Base-by-base conservation (phyloP, 2,888 invertebrate genomes). In the Drosophila algonquin region DNA sequence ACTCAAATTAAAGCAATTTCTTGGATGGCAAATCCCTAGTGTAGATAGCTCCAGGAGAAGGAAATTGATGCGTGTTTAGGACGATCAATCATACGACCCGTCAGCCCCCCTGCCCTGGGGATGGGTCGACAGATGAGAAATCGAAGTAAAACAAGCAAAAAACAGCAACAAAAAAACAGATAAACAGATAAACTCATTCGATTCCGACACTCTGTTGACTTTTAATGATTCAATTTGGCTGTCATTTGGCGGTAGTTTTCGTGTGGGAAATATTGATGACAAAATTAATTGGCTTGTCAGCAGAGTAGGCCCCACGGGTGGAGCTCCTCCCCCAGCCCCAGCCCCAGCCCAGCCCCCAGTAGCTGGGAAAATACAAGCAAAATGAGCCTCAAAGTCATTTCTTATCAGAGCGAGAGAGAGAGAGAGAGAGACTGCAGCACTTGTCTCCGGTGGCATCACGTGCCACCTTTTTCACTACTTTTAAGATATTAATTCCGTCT, bases 221-320 rank as follows among this genome's bases (percentile, higher is more conserved):
- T 80, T 77, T 75, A 81, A 81, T 84, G 79, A 76, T 77, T 87
- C 81, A 84, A 81, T 87, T 84, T 76, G 21, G 76, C 57, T 76
- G 78, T 79, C 81, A 71, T 62, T 58, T 56, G 46, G 70, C 63
- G 71, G 72, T 71, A 45, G 63, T 75, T 71, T 74, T 40, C 40
- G 40, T 40, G 73, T 63, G 61, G 71, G 54, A 72, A 75, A 73
- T 79, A 85, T 83, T 84, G 87, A 81, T 83, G 80, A 60, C 73
- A 63, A 80, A 84, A 84, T 84, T 82, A 84, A 87, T 85, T 82
- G 77, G 79, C 74, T 81, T 84, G 87, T 84, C 74, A 73, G 74
- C 74, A 72, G 74, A 69, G 59, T 59, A 48, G 76, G 53, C 53
- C 63, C 18, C 46, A 59, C 40, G 40, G 40, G 14, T 2, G 40